These are phyloP conservation scores for Neoscelio sp. DNA, from an alignment of 2,888 invertebrate genomes.

Conservation along the genomic window DNA sequence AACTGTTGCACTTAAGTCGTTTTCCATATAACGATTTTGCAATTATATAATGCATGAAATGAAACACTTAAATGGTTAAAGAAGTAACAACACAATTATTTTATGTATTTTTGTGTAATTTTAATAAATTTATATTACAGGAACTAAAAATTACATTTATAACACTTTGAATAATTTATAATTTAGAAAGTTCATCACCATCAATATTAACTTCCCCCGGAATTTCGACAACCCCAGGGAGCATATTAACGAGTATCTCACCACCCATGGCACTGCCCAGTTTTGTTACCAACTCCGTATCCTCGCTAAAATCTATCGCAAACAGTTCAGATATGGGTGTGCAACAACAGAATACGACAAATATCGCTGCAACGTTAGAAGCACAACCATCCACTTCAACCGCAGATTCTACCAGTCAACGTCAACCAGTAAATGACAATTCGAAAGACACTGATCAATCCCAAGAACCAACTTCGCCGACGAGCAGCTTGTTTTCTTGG, in stretches of 20 bases:
- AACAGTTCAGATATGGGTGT: constrained; percentile 11
- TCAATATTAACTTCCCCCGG: constrained; percentile 83
- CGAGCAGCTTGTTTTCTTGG: constrained; percentile 87
- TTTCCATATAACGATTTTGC: too few relatives aligned
- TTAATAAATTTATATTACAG: too few relatives aligned
- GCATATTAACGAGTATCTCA: constrained; percentile 87
- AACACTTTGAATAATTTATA: not conserved
- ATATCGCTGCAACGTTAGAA: constrained; percentile 62
- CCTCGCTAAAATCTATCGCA: constrained; percentile 43
- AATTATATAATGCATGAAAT: too few relatives aligned
- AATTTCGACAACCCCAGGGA: constrained; percentile 83
- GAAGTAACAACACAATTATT: too few relatives aligned
- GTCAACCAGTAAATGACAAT: not conserved
- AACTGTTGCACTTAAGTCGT: too few relatives aligned
- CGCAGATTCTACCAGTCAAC: not conserved
- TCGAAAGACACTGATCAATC: constrained; percentile 4
- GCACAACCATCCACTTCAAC: constrained; percentile 50
- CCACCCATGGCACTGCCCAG: constrained; percentile 88
- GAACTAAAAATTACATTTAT: too few relatives aligned
- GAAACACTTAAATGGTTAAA: too few relatives aligned
- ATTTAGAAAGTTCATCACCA: constrained; percentile 59
- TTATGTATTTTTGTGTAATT: too few relatives aligned
- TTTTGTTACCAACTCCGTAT: constrained; percentile 85
- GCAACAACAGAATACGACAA: not conserved
- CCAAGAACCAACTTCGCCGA: constrained; percentile 73